These are phyloP conservation scores for Onthophagus taurus DNA, from an alignment of 1,140 invertebrate species.

Conservation along the genomic window DNA sequence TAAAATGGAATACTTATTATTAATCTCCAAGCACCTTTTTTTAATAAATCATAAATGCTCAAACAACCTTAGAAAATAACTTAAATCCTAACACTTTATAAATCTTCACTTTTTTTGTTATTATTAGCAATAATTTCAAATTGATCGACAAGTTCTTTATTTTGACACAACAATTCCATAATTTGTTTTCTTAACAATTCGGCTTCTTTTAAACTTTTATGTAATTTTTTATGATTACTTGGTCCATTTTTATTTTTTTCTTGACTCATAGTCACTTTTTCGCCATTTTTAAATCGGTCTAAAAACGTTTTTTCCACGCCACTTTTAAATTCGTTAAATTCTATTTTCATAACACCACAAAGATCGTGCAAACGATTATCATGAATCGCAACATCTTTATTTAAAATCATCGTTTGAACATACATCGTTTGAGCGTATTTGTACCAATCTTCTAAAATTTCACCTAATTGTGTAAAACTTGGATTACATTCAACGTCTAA, in stretches of 20 bases:
- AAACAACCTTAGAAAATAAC: no score
- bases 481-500: conserved; percentile 56
- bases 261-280: conserved; percentile 1
- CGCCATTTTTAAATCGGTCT: conserved; percentile 5
- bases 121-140: not conserved
- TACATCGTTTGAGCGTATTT: conserved; percentile 74
- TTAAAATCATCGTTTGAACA: conserved; percentile 63
- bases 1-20: no score
- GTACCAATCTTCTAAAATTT: conserved; percentile 72
- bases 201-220: conserved; percentile 1
- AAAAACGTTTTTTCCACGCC: conserved; percentile 1
- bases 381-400: conserved; percentile 52
- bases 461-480: conserved; percentile 55
- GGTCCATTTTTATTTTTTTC: conserved; percentile 6
- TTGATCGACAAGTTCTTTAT: not conserved
- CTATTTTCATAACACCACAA: conserved; percentile 1
- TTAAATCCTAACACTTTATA: no score
- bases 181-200: not conserved
- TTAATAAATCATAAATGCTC: no score
- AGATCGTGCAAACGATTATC: conserved; percentile 16
- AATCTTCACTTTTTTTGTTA: no score
- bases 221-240: conserved; percentile 6
- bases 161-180: not conserved
- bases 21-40: no score
- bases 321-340: conserved; percentile 1